Evolutionary conservation across 1,140 invertebrate species (phyloP), one percentile per base, ranked within the genome.

Genomic region (Tribolium castaneum): DNA sequence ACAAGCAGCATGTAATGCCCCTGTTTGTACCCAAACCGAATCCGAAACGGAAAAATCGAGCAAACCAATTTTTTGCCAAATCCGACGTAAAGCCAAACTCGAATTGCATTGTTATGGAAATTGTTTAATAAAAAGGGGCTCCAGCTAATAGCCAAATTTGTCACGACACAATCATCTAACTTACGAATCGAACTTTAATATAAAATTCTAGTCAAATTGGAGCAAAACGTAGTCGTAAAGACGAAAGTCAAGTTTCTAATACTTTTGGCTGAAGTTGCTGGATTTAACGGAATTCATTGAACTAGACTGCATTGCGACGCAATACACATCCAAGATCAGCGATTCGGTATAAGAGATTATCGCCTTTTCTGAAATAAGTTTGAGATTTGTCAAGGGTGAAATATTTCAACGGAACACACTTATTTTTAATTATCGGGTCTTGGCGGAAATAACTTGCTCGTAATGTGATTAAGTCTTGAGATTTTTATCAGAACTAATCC

Each of bases 31-130:
- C 30, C 54, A 19, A 9, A 59, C 54, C 22, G 54, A 59, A 59
- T 59, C 54, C 10, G 19, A 59, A 59, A 59, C 25, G 22, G 54
- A 59, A 59, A 59, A 59, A 59, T 59, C 10, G 13, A 5, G 10
- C 54, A 59, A 30, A 59, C 16, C 54, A 22, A 59, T 59, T 30
- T 30, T 30, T 30, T 9, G 2, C 39, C 25, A 59, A 59, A 59
- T 19, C 54, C 54, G 54, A 25, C 54, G 5, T 59, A 59, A 59
- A 59, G 14, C 22, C 54, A 30, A 22, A 10, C 54, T 59, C 54
- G 54, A 59, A 22, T 59, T 59, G 54, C 22, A 59, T 59, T 59
- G 54, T 59, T 59, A 59, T 59, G 54, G 54, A 59, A 59, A 59
- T 59, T 19, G 30, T 59, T 59, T 59, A 59, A 59, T 59, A 59